These are phyloP conservation scores for Diaperis boleti DNA, from an alignment of 2,888 invertebrate species.

Conservation along the genomic window DNA sequence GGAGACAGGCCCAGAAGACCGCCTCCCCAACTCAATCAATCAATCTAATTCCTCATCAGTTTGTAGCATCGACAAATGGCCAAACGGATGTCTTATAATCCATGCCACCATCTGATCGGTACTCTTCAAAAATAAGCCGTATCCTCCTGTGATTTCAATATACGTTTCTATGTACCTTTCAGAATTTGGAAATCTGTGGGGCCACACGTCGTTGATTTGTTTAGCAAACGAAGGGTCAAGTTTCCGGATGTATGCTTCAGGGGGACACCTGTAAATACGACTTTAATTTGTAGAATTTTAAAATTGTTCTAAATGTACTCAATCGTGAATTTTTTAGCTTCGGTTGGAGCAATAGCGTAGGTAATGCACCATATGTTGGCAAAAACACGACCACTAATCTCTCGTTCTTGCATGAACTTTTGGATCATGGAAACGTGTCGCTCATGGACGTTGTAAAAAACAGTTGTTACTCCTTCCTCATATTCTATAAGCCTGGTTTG, in stretches of 20 bases:
- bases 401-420: neutral
- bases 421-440: neutral
- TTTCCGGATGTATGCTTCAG: conserved; percentile 58
- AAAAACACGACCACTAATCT: neutral
- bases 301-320: no score
- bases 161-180: conserved; percentile 57
- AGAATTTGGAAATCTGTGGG: conserved; percentile 55
- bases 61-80: conserved; percentile 60
- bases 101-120: conserved; percentile 61
- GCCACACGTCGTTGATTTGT: conserved; percentile 60
- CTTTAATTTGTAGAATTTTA: no score
- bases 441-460: conserved; percentile 7
- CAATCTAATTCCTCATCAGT: conserved; percentile 59
- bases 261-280: conserved; percentile 43
- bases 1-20: no score
- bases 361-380: neutral
- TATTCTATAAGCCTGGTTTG: neutral
- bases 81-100: conserved; percentile 59
- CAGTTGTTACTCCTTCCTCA: neutral
- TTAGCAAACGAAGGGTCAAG: conserved; percentile 54
- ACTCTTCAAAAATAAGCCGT: conserved; percentile 61
- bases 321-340: no score
- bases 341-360: neutral
- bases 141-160: conserved; percentile 59
- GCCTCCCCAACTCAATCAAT: no score